Conservation (phyloP, 2,888 invertebrate genomes). For the Parasteatoda lunata region DNA sequence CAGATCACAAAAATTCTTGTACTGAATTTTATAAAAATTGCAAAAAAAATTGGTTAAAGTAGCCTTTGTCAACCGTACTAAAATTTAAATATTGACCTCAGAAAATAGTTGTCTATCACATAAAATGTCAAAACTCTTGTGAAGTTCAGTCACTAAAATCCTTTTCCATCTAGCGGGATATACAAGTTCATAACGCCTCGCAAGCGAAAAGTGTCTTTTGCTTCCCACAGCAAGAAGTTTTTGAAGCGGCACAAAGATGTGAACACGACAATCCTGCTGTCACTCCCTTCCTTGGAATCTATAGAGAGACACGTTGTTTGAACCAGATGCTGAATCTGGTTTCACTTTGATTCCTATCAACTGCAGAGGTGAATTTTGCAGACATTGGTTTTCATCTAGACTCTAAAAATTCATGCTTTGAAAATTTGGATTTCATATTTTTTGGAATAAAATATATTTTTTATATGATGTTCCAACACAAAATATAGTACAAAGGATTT, state of each 20-base stretch:
- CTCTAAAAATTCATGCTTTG: too few relatives aligned
- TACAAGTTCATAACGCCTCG: neutral
- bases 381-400: too few relatives aligned
- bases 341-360: neutral
- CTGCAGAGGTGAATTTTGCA: neutral
- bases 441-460: too few relatives aligned
- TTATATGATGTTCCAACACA: too few relatives aligned
- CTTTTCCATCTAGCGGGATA: neutral
- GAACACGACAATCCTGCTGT: neutral
- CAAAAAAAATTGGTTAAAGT: too few relatives aligned
- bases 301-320: neutral
- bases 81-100: too few relatives aligned
- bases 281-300: neutral
- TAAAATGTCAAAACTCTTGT: neutral
- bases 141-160: neutral
- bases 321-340: neutral
- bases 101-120: neutral
- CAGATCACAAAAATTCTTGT: too few relatives aligned
- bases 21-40: too few relatives aligned
- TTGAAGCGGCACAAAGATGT: neutral
- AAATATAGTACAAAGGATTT: too few relatives aligned
- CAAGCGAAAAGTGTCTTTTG: neutral
- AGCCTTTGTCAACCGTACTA: too few relatives aligned
- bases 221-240: neutral
- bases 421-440: too few relatives aligned